phyloP scores from a whole-genome alignment of 2,888 invertebrate genomes.

The Ichneumon xanthorius region DNA sequence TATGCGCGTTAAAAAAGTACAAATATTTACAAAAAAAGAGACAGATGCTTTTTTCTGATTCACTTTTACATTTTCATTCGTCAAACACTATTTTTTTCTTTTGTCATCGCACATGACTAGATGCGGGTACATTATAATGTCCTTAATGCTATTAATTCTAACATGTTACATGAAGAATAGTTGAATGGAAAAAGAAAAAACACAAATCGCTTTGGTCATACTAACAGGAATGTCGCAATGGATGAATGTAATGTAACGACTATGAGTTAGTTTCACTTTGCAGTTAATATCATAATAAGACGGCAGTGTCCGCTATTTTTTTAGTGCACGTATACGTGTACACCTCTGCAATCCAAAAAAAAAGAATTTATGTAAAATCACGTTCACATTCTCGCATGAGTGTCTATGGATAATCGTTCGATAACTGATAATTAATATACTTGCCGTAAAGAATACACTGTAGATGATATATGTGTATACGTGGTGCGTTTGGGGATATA shows the following conservation, averaged over 20 bases:
- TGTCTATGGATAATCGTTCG: constrained; percentile 15
- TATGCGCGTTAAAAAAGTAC: constrained; percentile 80
- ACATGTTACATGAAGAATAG: constrained; percentile 22
- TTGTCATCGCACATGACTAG: constrained; percentile 73
- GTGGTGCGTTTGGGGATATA: constrained; percentile 34
- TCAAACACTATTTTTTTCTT: constrained; percentile 21
- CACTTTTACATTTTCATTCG: constrained; percentile 1
- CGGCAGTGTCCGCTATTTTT: constrained; percentile 69
- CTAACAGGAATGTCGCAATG: constrained; percentile 26
- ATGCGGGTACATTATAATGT: constrained; percentile 45
- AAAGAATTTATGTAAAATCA: constrained; percentile 45
- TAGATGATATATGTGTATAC: constrained; percentile 30
- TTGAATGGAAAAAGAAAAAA: constrained; percentile 9
- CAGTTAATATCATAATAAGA: constrained; percentile 64
- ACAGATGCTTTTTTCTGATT: constrained; percentile 44
- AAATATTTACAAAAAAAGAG: constrained; percentile 81
- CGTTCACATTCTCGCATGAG: constrained; percentile 44
- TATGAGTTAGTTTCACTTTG: constrained; percentile 60
- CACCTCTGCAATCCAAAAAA: constrained; percentile 29
- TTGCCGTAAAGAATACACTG: constrained; percentile 21
- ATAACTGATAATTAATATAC: constrained; percentile 33
- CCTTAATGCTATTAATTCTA: constrained; percentile 44
- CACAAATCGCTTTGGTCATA: constrained; percentile 6
- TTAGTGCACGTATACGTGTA: constrained; percentile 29
- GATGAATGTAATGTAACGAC: constrained; percentile 56